These are phyloP conservation scores for Ferrisia virgata DNA, from an alignment of 2,888 invertebrate genomes.

Conservation along the genomic window DNA sequence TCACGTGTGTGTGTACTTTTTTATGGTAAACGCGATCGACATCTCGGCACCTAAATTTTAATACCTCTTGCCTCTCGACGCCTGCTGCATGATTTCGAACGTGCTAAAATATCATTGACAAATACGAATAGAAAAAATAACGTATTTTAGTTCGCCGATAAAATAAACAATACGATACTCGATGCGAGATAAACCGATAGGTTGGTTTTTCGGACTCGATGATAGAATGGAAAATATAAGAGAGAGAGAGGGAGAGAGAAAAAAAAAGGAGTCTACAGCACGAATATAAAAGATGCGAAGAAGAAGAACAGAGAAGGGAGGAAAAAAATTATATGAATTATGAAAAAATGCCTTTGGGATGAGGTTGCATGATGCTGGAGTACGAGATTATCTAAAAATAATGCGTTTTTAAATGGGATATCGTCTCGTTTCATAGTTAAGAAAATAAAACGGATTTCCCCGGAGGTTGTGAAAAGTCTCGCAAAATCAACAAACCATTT, in stretches of 20 bases:
- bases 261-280: background rate
- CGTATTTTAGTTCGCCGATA: no score
- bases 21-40: background rate
- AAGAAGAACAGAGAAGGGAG: background rate
- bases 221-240: background rate
- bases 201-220: background rate
- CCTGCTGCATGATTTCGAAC: background rate
- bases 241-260: no score
- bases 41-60: background rate
- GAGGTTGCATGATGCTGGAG: background rate
- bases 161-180: no score
- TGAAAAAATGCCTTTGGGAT: conserved; percentile 23
- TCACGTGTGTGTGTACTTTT: background rate
- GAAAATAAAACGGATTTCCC: conserved; percentile 27
- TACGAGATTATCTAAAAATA: conserved; percentile 18
- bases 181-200: background rate
- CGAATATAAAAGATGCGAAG: background rate
- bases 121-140: no score
- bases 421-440: conserved; percentile 13
- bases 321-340: background rate
- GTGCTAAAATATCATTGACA: background rate
- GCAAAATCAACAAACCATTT: conserved; percentile 25
- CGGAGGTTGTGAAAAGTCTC: conserved; percentile 24
- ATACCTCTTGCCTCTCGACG: background rate
- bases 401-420: conserved; percentile 24